Evolutionary conservation across 2,113 vertebrate species (phyloP).

Genomic region (Indicator maculatus): DNA sequence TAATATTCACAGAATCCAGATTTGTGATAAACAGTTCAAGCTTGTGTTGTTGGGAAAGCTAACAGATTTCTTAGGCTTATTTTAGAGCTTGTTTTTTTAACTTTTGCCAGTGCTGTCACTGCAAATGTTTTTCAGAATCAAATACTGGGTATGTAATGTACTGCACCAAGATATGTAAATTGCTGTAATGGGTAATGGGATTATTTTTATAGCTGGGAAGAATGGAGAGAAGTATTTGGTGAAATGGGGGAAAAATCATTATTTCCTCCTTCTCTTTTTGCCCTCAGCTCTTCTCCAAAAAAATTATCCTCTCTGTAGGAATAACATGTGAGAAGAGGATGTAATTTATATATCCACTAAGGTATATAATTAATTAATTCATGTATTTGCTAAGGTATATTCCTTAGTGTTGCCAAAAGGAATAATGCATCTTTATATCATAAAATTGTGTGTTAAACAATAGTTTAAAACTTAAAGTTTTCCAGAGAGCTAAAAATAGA

Average conservation of each 20-base stretch:
- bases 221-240: neutral
- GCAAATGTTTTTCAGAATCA: neutral
- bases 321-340: neutral
- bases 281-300: neutral
- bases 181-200: neutral
- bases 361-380: too few species aligned
- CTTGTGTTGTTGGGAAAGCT: neutral
- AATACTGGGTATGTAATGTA: neutral
- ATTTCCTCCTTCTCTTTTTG: neutral
- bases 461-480: neutral
- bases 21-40: constrained; percentile 25
- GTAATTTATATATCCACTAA: neutral
- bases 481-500: neutral
- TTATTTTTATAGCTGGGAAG: neutral
- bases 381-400: neutral
- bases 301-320: neutral
- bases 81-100: neutral
- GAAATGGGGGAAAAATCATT: neutral
- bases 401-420: neutral
- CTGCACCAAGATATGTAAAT: neutral
- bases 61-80: neutral
- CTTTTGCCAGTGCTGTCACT: neutral
- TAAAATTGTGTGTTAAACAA: neutral
- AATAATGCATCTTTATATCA: neutral
- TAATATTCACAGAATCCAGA: neutral